Conservation (phyloP, 2,888 invertebrate genomes). For the Synanthedon andrenaeformis region DNA sequence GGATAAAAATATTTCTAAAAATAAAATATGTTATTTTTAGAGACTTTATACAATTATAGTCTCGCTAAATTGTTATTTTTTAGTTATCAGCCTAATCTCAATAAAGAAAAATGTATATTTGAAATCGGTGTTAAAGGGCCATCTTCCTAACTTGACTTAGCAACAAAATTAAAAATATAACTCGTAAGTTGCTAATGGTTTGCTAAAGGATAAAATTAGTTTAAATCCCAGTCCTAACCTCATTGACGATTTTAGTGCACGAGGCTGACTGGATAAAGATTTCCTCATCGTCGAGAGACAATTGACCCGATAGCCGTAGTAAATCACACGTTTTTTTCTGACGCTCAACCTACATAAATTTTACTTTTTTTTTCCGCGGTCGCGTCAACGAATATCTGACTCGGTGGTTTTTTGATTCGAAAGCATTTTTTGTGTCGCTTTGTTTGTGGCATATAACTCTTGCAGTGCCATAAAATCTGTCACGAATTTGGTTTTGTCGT, state of each 20-base stretch:
- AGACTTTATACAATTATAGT: too few relatives aligned
- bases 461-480: background rate
- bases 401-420: conserved; percentile 5
- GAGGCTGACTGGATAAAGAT: conserved; percentile 11
- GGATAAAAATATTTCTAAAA: too few relatives aligned
- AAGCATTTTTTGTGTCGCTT: conserved; percentile 1
- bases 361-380: conserved; percentile 3
- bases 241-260: conserved; percentile 10
- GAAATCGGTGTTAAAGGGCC: too few relatives aligned
- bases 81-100: too few relatives aligned
- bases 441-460: conserved; percentile 1
- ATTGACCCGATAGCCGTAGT: conserved; percentile 7
- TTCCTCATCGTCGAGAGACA: conserved; percentile 15
- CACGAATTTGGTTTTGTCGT: too few relatives aligned
- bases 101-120: too few relatives aligned
- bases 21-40: too few relatives aligned
- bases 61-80: too few relatives aligned
- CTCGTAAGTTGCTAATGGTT: too few relatives aligned
- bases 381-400: conserved; percentile 8
- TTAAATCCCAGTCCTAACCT: conserved; percentile 22
- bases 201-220: conserved; percentile 26
- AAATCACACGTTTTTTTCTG: conserved; percentile 5
- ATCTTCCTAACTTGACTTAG: too few relatives aligned
- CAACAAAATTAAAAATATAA: too few relatives aligned
- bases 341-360: conserved; percentile 5